Base-by-base conservation (phyloP, 30 jellyfish, hydroid and myxozoan species). In the Hydractinia symbiolongicarpus region DNA sequence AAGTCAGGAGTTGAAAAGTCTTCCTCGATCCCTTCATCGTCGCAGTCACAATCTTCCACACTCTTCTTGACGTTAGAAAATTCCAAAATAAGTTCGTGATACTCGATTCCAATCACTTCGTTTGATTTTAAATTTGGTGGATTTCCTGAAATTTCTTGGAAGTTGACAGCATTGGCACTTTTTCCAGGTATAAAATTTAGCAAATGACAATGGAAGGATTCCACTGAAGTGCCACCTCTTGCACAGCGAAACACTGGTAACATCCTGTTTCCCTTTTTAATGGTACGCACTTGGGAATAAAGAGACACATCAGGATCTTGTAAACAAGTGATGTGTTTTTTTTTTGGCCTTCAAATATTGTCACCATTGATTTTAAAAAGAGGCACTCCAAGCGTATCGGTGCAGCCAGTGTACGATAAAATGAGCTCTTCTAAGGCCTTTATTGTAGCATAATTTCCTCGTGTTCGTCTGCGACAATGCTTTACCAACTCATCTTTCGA, bases 371-470 rank as follows among this genome's bases (percentile, higher is more conserved):
- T 30, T 58, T 78, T 76, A 64, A 85, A 57, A 8, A 85, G 72
- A 21, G 94, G 94, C 40, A 85, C 88, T 49, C 88, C 94, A 54
- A 77, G 79, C 9, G 76, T 11, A 61, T 85, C 94, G 20, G 94
- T 85, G 78, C 78, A 53, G 49, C 77, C 61, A 1, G 79, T 67
- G 83, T 70, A 70, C 44, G 49, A 50, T 66, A 72, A 51, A 52
- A 77, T 61, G 40, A 82, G 90, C 16, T 73, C 79, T 74, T 82
- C 90, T 17, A 84, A 16, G 5, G 55, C 15, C 73, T 71, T 10
- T 6, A 49, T 50, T 50, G 68, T 84, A 70, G 73, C 77, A 15
- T 84, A 64, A 20, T 75, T 57, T 11, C 74, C 56, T 20, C 60
- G 72, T 14, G 91, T 83, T 66, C 81, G 55, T 62, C 93, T 72